These are phyloP conservation scores for Rhynchotus rufescens DNA, from an alignment of 2,797 vertebrate genomes.

Conservation along the genomic window DNA sequence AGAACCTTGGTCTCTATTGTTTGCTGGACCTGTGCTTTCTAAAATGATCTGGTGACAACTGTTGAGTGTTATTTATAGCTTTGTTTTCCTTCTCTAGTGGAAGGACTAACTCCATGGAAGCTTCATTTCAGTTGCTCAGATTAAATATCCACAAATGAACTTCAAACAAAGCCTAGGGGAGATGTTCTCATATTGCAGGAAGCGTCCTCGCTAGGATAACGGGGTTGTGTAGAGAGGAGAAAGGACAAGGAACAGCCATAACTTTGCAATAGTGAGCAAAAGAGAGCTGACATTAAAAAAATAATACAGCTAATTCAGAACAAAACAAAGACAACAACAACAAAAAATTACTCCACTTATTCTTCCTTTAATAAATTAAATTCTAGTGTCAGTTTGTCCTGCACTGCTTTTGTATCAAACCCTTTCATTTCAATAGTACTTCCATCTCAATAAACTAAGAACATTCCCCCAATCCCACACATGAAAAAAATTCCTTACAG, in stretches of 20 bases:
- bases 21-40: not conserved
- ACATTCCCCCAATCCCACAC: not conserved
- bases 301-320: not conserved
- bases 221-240: not conserved
- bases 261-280: not conserved
- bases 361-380: not conserved
- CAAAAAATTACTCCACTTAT: not conserved
- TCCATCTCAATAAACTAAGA: not conserved
- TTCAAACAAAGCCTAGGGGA: not conserved
- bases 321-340: no score
- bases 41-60: not conserved
- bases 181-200: not conserved
- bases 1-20: not conserved
- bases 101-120: not conserved
- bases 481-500: not conserved
- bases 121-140: not conserved
- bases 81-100: slow-evolving; percentile 4
- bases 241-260: slow-evolving; percentile 3
- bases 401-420: not conserved
- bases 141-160: slow-evolving; percentile 23
- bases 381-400: not conserved
- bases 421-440: not conserved
- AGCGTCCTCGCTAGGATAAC: slow-evolving; percentile 23
- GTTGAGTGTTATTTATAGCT: slow-evolving; percentile 22
- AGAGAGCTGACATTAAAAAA: slow-evolving; percentile 5